A percentile compares a stretch with the other conserved stretches of the same genome.
Conservation (phyloP, 92 coral and sea anemone genomes). For the Chrysogorgia sp. region DNA sequence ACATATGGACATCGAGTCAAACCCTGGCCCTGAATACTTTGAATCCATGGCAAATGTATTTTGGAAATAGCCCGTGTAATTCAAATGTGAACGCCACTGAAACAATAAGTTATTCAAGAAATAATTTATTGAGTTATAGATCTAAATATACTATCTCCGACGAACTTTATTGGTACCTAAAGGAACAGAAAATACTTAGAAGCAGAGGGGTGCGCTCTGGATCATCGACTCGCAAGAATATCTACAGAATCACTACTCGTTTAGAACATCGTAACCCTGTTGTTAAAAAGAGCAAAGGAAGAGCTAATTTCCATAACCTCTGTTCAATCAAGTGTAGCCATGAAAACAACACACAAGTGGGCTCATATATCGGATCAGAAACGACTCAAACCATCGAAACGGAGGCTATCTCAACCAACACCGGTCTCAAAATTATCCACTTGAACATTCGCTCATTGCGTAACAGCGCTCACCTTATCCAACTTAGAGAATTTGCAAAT, state of each 20-base stretch:
- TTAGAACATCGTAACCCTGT: constrained; percentile 37
- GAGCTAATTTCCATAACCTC: constrained; percentile 44
- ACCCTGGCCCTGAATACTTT: constrained; percentile 45
- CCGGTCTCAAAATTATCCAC: constrained; percentile 49
- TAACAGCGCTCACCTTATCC: constrained; percentile 46
- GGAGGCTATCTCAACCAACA: constrained; percentile 6
- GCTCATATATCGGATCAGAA: not conserved
- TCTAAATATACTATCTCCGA: constrained; percentile 35
- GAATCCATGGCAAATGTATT: constrained; percentile 7
- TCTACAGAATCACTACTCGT: constrained; percentile 36
- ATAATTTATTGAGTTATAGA: constrained; percentile 21
- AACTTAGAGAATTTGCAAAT: constrained; percentile 45
- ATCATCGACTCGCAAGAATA: constrained; percentile 42
- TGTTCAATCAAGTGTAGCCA: constrained; percentile 35
- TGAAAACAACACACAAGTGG: no score
- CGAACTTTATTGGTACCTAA: constrained; percentile 34
- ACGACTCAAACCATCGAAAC: constrained; percentile 14
- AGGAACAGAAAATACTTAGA: constrained; percentile 43
- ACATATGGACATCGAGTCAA: constrained; percentile 51
- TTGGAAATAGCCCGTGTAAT: constrained; percentile 28
- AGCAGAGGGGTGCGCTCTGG: constrained; percentile 56
- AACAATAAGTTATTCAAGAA: constrained; percentile 44
- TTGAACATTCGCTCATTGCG: constrained; percentile 50
- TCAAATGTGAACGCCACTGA: constrained; percentile 30
- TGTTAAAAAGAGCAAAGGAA: not conserved